Percentiles rank a stretch among this genome's conserved stretches.
These are phyloP conservation scores for Cuculus canorus DNA, from an alignment of 2,797 vertebrate species.

Conservation along the genomic window DNA sequence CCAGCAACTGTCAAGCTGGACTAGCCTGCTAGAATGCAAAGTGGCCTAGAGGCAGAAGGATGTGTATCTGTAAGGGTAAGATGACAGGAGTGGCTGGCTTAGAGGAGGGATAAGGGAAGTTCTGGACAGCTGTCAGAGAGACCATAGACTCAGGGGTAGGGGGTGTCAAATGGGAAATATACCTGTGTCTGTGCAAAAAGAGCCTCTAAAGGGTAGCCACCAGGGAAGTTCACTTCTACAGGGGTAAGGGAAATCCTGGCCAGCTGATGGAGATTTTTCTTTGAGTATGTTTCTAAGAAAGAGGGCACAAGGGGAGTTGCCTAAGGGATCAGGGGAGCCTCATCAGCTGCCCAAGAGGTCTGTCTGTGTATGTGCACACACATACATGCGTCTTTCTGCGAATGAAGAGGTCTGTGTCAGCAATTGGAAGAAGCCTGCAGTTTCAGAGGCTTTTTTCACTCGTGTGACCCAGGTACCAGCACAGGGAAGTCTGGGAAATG, in stretches of 20 bases:
- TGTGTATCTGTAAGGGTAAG: background rate
- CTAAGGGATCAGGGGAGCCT: background rate
- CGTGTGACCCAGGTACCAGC: background rate
- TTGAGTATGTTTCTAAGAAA: background rate
- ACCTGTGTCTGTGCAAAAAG: background rate
- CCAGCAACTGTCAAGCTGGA: background rate
- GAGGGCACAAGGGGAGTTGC: background rate
- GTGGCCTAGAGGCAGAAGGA: background rate
- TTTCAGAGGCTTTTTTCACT: background rate
- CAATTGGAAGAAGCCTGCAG: background rate
- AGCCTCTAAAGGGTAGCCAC: background rate
- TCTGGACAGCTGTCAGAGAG: background rate
- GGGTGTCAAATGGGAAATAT: background rate
- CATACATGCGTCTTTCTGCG: accelerated
- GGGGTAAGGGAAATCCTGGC: background rate
- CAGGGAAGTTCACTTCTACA: background rate
- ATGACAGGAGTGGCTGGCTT: background rate
- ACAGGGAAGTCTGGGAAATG: background rate
- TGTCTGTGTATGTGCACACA: no score
- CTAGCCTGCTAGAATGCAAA: background rate
- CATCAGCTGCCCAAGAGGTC: background rate
- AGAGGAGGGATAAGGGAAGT: background rate
- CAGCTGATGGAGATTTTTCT: background rate
- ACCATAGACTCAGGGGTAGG: background rate
- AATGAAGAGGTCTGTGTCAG: background rate